Evolutionary conservation across 1,140 invertebrate genomes (phyloP).

Genomic region (Pseudomyrmex gracilis): DNA sequence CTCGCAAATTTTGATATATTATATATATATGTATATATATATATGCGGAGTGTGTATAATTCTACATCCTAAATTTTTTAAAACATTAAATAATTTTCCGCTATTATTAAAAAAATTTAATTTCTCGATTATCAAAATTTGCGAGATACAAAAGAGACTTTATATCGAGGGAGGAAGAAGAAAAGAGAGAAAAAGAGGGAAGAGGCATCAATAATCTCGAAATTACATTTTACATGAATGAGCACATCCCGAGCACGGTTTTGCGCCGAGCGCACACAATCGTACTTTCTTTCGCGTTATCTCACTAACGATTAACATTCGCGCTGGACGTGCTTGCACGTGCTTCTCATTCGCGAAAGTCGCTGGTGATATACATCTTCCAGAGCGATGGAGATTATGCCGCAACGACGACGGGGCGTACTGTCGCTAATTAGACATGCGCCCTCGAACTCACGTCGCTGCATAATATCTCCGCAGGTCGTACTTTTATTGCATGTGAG

Average conservation of each 20-base stretch:
- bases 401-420: constrained; percentile 27
- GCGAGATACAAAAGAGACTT: no score
- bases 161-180: no score
- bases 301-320: constrained; percentile 21
- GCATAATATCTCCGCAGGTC: constrained; percentile 9
- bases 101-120: not conserved
- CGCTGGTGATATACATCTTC: constrained; percentile 38
- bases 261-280: not conserved
- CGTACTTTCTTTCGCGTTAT: not conserved
- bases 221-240: no score
- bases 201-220: no score
- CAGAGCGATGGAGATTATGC: constrained; percentile 32
- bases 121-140: not conserved
- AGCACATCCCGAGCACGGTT: not conserved
- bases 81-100: no score
- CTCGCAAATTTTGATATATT: no score
- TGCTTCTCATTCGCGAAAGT: constrained; percentile 31
- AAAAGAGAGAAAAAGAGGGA: no score
- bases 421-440: constrained; percentile 44
- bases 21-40: no score
- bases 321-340: constrained; percentile 15
- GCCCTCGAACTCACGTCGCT: constrained; percentile 19
- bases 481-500: constrained; percentile 41
- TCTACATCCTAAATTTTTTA: no score
- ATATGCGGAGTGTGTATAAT: no score